Base-by-base conservation (phyloP, 2,888 invertebrate species). In the Colletes collaris region DNA sequence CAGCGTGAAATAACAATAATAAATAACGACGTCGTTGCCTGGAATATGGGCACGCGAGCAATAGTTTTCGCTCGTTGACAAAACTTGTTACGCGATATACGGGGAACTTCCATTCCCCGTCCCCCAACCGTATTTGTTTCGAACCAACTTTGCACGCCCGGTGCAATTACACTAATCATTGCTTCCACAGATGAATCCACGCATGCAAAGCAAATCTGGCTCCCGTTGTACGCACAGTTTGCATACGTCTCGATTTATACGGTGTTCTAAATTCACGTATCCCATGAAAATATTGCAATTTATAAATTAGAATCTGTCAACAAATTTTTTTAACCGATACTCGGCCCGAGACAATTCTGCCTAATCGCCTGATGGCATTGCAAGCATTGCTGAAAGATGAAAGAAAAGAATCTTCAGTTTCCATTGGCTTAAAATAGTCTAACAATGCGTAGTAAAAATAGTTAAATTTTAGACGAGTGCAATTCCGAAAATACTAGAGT, bases 1-100 rank as follows among this genome's bases (percentile, higher is more conserved):
- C 13, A 37, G 35, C n/a, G n/a, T 46, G 35, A 37, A 70, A 55
- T 70, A 56, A 63, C 55, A 70, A 55, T 63, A 68, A 59, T 40
- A 40, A 40, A 59, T 40, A 68, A 68, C 10, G 4, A 5, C 7
- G 37, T 37, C 58, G 37, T 58, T 58, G 58, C 37, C 40, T 37
- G 68, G 49, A 46, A 46, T 49, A 63, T 46, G 27, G 37, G 27
- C 8, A 27, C 16, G 8, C 8, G 19, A 10, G 35, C 16, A 16
- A 13, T 68, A 27, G 19, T 62, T 55, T 46, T 19, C 52, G 46
- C 35, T 4, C 11, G 40, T 10, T 65, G 65, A 64, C 55, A 64
- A 56, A 64, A 71, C 55, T 64, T 49, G 16, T 37, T 6, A 11
- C 6, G 8, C 46, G 55, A 55, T 13, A 56, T 64, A 64, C 64